Percentiles rank a stretch among this genome's conserved stretches.
phyloP scores from a whole-genome alignment of 2,113 vertebrate genomes.

The Eulacestoma nigropectus region DNA sequence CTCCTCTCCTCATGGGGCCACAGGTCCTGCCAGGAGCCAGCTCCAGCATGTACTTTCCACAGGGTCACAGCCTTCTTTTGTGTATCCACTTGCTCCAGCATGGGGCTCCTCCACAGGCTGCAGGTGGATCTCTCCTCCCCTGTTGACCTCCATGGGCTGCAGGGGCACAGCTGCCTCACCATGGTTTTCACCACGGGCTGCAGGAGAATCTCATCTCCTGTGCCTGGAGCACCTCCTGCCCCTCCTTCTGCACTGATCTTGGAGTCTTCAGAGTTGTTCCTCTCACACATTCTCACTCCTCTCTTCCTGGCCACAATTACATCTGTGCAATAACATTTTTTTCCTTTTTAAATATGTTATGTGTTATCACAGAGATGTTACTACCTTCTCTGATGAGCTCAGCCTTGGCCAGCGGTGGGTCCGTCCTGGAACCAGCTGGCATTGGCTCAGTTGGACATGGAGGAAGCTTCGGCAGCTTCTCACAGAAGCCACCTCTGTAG shows the following conservation, averaged over 20 bases:
- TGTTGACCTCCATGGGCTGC: neutral
- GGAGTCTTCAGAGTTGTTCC: neutral
- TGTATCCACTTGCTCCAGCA: neutral
- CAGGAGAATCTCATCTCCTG: fast-evolving
- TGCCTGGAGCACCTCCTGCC: neutral
- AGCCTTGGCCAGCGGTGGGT: neutral
- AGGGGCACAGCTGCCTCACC: neutral
- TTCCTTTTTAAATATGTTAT: neutral
- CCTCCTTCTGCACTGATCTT: neutral
- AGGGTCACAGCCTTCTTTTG: neutral
- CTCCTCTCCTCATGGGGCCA: neutral
- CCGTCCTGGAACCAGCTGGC: no score
- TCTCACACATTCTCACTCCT: neutral
- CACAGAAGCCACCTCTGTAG: neutral
- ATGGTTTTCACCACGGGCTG: fast-evolving
- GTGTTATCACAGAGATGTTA: neutral
- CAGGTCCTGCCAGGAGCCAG: neutral
- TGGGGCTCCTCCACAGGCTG: neutral
- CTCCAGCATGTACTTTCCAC: neutral
- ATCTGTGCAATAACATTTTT: neutral
- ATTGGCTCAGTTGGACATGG: neutral
- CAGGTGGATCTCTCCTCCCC: neutral
- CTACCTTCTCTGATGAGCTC: neutral
- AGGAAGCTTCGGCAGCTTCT: neutral
- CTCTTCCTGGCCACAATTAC: neutral